phyloP scores from a whole-genome alignment of 2,113 vertebrate species.

The Tenrec ecaudatus region DNA sequence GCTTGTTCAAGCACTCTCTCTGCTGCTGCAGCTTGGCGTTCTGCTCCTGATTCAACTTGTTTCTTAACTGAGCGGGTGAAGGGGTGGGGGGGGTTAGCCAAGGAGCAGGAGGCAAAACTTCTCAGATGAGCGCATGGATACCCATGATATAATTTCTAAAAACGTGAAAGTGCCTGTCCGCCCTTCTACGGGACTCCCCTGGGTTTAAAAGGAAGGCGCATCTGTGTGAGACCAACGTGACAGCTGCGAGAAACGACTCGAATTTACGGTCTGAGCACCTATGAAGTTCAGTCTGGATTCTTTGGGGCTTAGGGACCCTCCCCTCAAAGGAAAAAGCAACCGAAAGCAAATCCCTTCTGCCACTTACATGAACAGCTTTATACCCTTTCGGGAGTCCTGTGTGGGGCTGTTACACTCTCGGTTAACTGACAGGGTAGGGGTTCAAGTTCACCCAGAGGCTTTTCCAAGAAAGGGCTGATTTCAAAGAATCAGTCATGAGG shows the following conservation, averaged over 20 bases:
- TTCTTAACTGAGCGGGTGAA: constrained; percentile 91
- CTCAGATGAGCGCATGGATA: constrained; percentile 1
- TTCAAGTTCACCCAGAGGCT: background rate
- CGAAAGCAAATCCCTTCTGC: background rate
- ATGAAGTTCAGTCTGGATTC: constrained; percentile 34
- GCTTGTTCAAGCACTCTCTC: constrained; percentile 96
- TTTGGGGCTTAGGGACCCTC: background rate
- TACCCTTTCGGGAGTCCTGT: background rate
- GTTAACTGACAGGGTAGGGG: background rate
- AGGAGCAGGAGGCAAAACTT: constrained; percentile 73
- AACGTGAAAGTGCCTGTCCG: background rate
- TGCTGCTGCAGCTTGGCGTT: constrained; percentile 96
- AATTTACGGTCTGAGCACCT: background rate
- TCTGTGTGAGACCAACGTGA: constrained; percentile 6
- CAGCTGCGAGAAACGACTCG: background rate
- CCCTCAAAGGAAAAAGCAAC: constrained; percentile 20
- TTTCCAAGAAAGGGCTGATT: background rate
- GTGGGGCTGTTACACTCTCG: background rate
- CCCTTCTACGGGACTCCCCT: background rate
- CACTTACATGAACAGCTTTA: too few relatives aligned
- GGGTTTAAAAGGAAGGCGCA: background rate
- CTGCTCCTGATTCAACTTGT: constrained; percentile 98
- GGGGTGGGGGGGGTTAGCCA: background rate
- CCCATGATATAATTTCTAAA: constrained; percentile 27
- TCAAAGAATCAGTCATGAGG: background rate